A percentile compares a stretch with the other conserved stretches of the same genome.
These are phyloP conservation scores for Taenioides sp. DNA, from an alignment of 2,797 vertebrate species.

Conservation along the genomic window DNA sequence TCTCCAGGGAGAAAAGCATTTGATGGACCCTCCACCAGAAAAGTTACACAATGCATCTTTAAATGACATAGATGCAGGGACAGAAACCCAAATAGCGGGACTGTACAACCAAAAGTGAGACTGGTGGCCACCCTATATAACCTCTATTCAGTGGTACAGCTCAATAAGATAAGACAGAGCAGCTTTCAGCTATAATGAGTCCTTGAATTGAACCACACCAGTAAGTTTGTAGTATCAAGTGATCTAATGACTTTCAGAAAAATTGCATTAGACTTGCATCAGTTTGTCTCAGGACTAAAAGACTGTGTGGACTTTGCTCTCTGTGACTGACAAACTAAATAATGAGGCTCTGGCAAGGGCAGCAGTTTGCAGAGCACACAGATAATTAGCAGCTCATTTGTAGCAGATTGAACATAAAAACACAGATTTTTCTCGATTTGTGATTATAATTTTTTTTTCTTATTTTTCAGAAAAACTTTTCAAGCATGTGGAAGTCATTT, in stretches of 20 bases:
- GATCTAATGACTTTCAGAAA: not conserved
- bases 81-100: too few species aligned
- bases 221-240: not conserved
- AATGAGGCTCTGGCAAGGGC: constrained; percentile 1
- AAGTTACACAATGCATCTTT: too few species aligned
- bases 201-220: not conserved
- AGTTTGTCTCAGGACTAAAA: not conserved
- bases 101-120: too few species aligned
- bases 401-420: not conserved
- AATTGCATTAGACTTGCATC: not conserved
- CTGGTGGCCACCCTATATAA: too few species aligned
- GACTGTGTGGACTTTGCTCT: not conserved
- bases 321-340: not conserved
- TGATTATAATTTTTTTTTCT: not conserved
- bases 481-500: too few species aligned
- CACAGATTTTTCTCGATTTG: not conserved
- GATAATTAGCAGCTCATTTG: constrained; percentile 3
- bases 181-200: not conserved
- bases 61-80: too few species aligned
- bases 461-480: too few species aligned
- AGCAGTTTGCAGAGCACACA: not conserved
- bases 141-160: not conserved
- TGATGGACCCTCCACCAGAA: too few species aligned
- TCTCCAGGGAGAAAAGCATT: too few species aligned
- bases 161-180: not conserved